These are phyloP conservation scores for Carlito syrichta DNA, from an alignment of 2,113 vertebrate genomes.

Conservation along the genomic window DNA sequence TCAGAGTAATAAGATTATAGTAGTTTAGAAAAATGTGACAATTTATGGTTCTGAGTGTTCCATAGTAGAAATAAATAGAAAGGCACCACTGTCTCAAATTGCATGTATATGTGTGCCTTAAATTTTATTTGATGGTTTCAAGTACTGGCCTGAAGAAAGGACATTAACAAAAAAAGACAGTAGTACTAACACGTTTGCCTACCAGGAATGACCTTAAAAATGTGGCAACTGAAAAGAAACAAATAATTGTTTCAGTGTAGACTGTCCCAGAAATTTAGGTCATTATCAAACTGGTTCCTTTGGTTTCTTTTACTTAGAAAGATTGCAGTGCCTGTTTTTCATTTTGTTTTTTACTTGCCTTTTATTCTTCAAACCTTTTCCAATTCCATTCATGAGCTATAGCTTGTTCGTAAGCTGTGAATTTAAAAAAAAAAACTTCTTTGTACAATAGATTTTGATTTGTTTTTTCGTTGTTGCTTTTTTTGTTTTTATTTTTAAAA, in stretches of 20 bases:
- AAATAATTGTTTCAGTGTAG: constrained; percentile 34
- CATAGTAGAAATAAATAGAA: constrained; percentile 16
- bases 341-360: background rate
- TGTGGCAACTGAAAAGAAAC: constrained; percentile 20
- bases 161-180: background rate
- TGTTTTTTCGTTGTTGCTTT: background rate
- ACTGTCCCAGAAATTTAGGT: constrained; percentile 48
- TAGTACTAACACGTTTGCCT: background rate
- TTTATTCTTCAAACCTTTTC: constrained; percentile 21
- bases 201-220: constrained; percentile 30
- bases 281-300: constrained; percentile 1
- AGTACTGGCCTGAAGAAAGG: background rate
- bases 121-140: constrained; percentile 2
- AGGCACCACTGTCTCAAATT: background rate
- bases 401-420: background rate
- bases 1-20: background rate
- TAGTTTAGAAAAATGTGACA: background rate
- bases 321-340: background rate
- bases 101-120: background rate
- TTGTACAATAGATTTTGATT: too few relatives aligned
- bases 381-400: background rate
- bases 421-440: background rate
- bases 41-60: background rate
- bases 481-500: background rate
- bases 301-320: constrained; percentile 47